Evolutionary conservation across 2,113 vertebrate genomes (phyloP).

Genomic region (Sceloporus tristichus): DNA sequence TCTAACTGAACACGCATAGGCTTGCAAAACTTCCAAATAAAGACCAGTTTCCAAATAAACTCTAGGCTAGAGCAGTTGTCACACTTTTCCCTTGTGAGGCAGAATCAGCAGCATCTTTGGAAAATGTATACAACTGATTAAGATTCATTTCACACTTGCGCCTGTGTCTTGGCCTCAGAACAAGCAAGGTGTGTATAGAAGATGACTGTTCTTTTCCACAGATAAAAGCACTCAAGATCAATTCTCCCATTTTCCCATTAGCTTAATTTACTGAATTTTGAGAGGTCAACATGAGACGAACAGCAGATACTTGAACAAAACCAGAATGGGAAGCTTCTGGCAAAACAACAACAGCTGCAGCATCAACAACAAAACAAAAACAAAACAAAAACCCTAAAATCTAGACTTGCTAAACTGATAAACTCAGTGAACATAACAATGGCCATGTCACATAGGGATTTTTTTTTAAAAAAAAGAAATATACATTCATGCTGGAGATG

Average conservation of each 20-base stretch:
- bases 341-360: too few relatives aligned
- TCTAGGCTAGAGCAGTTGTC: not conserved
- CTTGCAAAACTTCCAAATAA: not conserved
- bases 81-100: not conserved
- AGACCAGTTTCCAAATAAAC: too few relatives aligned
- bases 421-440: too few relatives aligned
- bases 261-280: not conserved
- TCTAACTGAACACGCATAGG: not conserved
- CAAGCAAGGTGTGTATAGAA: not conserved
- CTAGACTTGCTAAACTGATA: too few relatives aligned
- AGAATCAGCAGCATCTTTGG: not conserved
- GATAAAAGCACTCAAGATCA: not conserved
- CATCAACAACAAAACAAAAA: too few relatives aligned
- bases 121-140: slow-evolving; percentile 6
- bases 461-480: too few relatives aligned
- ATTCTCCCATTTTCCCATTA: slow-evolving; percentile 11
- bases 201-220: not conserved
- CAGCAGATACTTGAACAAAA: not conserved
- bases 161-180: not conserved
- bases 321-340: too few relatives aligned
- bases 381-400: too few relatives aligned
- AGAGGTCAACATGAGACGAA: not conserved
- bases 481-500: too few relatives aligned
- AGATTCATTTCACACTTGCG: not conserved
- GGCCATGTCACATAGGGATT: too few relatives aligned